Evolutionary conservation across 2,797 vertebrate species (phyloP), one percentile per base, ranked within the genome.

Genomic region (Gallinago solitaria): DNA sequence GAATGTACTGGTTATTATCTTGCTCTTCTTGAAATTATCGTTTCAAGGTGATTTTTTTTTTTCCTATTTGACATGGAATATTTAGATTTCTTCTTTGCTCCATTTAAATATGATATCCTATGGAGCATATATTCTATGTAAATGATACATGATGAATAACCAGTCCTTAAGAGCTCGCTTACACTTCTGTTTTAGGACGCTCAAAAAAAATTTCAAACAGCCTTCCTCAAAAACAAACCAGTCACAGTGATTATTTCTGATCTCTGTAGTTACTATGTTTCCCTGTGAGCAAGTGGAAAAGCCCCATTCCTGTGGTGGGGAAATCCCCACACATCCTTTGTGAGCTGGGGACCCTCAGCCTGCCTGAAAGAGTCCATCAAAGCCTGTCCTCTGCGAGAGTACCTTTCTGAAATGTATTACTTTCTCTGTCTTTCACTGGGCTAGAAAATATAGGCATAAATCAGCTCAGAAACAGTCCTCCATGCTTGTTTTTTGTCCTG

Each of bases 161-260:
- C 16, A 50, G 6, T 30, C 45, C 4, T 61, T 75, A 25, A 19
- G 2, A 23, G 0, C 2, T 74, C 19, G 1, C 2, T 80, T 79
- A 14, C 9, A 67, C 1, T 83, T 93, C 59, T 70, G 11, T 57
- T 18, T 24, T 47, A 47, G 47, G 47, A 47, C 12, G 11, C 47
- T 47, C 47, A 8, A 68, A 9, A 24, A 11, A 57, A 27, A 57
- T 53, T 6, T 65, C 41, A 35, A 77, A 32, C 5, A 63, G 28
- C 30, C 61, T 63, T 63, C 61, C 19, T 63, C 39, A 21, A 63
- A 30, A 61, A 60, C 3, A 71, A 68, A 7, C 5, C 9, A 33
- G 11, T 14, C 17, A 54, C 17, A 47, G 19, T 25, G 16, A 39
- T 30, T 73, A 15, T 4, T 4, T 53, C 6, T 61, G 23, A 33